Base-by-base conservation (phyloP, 2,113 vertebrate genomes). In the Rhinopithecus roxellana region DNA sequence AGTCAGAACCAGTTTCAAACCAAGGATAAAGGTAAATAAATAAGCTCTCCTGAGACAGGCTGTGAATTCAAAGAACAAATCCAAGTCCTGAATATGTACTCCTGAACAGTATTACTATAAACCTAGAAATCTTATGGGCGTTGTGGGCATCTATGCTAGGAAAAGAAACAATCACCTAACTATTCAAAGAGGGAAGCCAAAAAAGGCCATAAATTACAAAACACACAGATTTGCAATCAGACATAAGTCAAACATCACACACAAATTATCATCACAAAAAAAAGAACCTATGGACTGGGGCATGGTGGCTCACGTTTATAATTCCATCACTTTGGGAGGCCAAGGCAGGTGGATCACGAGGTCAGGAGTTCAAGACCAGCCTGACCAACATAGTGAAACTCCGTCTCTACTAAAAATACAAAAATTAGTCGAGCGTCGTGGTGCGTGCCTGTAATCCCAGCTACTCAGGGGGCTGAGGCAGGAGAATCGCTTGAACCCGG, bases 21-120 rank as follows among this genome's bases (percentile, higher is more conserved):
- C 57, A 91, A 79, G 11, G 40, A n/a, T 43, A 82, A 89, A 77
- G 69, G 59, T 93, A 86, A 93, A 23, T 83, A 94, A 80, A 17
- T 69, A 74, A 2, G 38, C 25, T 86, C n/a, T 79, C 57, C 78
- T 83, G 25, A 94, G n/a, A 45, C 3, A 61, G 22, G 17, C 32
- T 80, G 8, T 57, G 23, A 95, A 92, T 82, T 61, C 55, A 96
- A 93, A 84, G 30, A 87, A 92, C 8, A 95, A 83, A 93, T 59
- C 30, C 43, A 96, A 86, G 35, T 40, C 57, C 52, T 35, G 6
- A 93, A 72, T 86, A 67, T 67, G n/a, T 89, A 89, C 1, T 48
- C 7, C 18, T 23, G 18, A 97, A 93, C 16, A 89, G 35, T 55
- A 59, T 74, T 95, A 89, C 0, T 32, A 75, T 14, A 83, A 96